A percentile compares a stretch with the other conserved stretches of the same genome.
phyloP scores from a whole-genome alignment of 2,888 invertebrate genomes.

The Drosophila mercatorum region DNA sequence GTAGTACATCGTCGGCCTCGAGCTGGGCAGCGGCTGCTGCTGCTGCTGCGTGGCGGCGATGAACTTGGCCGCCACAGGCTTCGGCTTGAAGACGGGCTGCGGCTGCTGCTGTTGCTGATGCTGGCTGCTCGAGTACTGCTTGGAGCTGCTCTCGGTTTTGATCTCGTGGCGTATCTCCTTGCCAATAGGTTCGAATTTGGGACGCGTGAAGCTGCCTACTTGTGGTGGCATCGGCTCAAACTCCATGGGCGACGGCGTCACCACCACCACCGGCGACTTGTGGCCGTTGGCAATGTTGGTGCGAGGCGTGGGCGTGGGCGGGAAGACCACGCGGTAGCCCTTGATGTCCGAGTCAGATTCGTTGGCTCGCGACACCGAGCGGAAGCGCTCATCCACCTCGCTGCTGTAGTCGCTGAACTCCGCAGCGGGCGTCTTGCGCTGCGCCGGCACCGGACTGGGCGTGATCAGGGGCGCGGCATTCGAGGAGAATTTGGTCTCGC shows the following conservation, averaged over 20 bases:
- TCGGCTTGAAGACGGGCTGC: constrained; percentile 85
- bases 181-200: constrained; percentile 87
- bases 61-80: constrained; percentile 85
- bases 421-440: constrained; percentile 82
- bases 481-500: constrained; percentile 66
- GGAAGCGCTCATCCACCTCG: constrained; percentile 88
- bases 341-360: constrained; percentile 86
- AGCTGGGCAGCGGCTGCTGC: constrained; percentile 83
- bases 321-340: constrained; percentile 87
- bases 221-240: constrained; percentile 86
- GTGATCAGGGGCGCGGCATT: constrained; percentile 81
- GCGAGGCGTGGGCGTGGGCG: constrained; percentile 86
- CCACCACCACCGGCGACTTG: constrained; percentile 85
- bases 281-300: constrained; percentile 85
- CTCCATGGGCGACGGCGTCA: constrained; percentile 86
- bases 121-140: constrained; percentile 54
- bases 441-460: constrained; percentile 87
- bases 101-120: constrained; percentile 69
- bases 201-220: constrained; percentile 83
- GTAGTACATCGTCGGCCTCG: constrained; percentile 86
- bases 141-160: constrained; percentile 63
- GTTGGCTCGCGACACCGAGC: constrained; percentile 87
- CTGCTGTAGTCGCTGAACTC: constrained; percentile 90
- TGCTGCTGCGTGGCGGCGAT: constrained; percentile 84
- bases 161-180: constrained; percentile 83